Evolutionary conservation across 92 coral and sea anemone species (phyloP).

Genomic region (Metridium senile): DNA sequence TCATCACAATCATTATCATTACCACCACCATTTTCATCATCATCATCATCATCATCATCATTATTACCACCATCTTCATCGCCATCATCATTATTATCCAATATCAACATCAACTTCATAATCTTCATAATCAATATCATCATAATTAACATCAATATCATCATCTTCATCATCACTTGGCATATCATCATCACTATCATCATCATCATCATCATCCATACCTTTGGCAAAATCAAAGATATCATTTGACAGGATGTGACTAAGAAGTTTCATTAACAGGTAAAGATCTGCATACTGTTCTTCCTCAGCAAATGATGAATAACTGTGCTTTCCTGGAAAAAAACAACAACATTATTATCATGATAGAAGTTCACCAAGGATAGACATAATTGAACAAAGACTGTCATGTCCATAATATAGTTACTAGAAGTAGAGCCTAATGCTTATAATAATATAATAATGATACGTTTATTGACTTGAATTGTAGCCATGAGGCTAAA

Average conservation of each 20-base stretch:
- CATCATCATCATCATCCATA: constrained; percentile 10
- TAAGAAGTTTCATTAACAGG: constrained; percentile 82
- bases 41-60: constrained; percentile 4
- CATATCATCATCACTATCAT: constrained; percentile 1
- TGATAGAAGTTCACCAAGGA: background rate
- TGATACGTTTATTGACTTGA: too few relatives aligned
- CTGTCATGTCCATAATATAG: too few relatives aligned
- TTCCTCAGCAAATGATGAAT: constrained; percentile 72
- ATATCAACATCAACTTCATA: background rate
- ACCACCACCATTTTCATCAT: background rate
- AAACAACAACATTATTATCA: background rate
- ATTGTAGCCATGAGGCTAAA: too few relatives aligned
- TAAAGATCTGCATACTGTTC: constrained; percentile 83
- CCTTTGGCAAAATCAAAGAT: constrained; percentile 66
- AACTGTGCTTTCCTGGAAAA: constrained; percentile 75
- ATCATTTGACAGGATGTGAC: constrained; percentile 81
- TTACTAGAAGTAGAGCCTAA: too few relatives aligned
- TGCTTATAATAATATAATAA: too few relatives aligned
- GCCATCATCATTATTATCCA: background rate
- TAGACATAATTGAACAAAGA: background rate
- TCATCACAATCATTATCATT: background rate
- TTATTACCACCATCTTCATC: background rate
- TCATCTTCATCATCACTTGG: constrained; percentile 35
- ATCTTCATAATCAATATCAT: background rate
- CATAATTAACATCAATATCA: background rate